Evolutionary conservation across 2,113 vertebrate genomes (phyloP).

Genomic region (Cryptoleucopteryx plumbea): DNA sequence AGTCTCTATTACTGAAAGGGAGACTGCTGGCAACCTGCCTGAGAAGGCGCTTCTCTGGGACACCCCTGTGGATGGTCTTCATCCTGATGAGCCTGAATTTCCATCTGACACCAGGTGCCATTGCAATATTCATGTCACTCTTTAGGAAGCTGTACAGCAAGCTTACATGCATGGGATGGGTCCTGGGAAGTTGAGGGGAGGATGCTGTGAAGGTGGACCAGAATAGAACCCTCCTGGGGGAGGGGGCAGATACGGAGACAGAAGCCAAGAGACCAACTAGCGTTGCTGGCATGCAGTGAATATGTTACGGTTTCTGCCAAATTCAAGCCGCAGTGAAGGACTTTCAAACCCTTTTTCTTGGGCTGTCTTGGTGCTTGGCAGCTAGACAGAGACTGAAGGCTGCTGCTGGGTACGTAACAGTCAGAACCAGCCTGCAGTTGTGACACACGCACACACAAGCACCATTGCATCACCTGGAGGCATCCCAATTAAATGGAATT

Average conservation of each 20-base stretch:
- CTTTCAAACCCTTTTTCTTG: background rate
- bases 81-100: background rate
- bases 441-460: background rate
- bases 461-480: slow-evolving; percentile 33
- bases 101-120: background rate
- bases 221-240: background rate
- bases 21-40: background rate
- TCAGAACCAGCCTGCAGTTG: background rate
- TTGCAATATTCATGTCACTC: background rate
- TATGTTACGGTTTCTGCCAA: fast-evolving
- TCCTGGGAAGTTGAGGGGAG: background rate
- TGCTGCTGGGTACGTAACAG: background rate
- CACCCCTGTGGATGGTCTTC: background rate
- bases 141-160: background rate
- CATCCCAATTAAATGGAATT: slow-evolving; percentile 52
- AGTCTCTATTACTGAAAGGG: background rate
- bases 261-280: background rate
- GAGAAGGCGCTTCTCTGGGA: background rate
- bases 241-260: background rate
- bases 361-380: background rate
- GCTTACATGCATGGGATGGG: background rate
- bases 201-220: background rate
- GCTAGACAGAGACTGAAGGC: background rate
- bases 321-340: background rate
- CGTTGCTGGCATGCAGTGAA: background rate